Base-by-base conservation (phyloP, 2,888 invertebrate genomes). In the Protonemura montana region DNA sequence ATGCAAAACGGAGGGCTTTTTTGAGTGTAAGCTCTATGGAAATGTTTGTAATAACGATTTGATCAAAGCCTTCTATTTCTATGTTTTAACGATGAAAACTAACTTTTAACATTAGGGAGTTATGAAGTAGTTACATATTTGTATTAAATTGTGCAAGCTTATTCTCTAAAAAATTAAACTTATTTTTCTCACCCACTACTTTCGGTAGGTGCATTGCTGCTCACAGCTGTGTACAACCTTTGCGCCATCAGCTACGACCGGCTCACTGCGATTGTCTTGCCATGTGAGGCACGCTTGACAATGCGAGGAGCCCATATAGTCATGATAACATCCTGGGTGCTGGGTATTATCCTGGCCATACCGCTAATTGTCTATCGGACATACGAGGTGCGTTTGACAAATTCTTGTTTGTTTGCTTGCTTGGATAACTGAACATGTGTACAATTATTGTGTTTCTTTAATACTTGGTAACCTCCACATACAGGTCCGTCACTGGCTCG, bases 181-280 rank as follows among this genome's bases (percentile, higher is more conserved):
- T 42, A 1, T 16, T 29, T 16, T 59, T 35, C 35, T 35, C 35
- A 35, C 35, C 35, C 10, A 6, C 7, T n/a, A 27, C 28, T n/a
- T n/a, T n/a, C n/a, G n/a, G n/a, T 91, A 94, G 96, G 95, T 81
- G 92, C 95, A 0, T 92, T 96, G 85, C 92, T 97, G 0, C 92
- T 97, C 85, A 94, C 96, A 0, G 95, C 95, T 82, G 96, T 97
- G 0, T 93, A 95, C 87, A 97, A 95, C 87, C 92, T 97, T 87
- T 94, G 95, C 59, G 93, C 95, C 28, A 95, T 97, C 0, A 96
- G 96, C 85, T 97, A 96, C 89, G 97, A 97, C 90, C 93, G 97
- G 27, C 92, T 97, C 29, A 96, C 96, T 1, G 96, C 96, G 7
- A 96, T 97, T 77, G 95, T 95, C 0, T 91, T 95, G 86, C 95